These are phyloP conservation scores for Arrhamphus sclerolepis DNA, from an alignment of 2,797 vertebrate species.

Conservation along the genomic window DNA sequence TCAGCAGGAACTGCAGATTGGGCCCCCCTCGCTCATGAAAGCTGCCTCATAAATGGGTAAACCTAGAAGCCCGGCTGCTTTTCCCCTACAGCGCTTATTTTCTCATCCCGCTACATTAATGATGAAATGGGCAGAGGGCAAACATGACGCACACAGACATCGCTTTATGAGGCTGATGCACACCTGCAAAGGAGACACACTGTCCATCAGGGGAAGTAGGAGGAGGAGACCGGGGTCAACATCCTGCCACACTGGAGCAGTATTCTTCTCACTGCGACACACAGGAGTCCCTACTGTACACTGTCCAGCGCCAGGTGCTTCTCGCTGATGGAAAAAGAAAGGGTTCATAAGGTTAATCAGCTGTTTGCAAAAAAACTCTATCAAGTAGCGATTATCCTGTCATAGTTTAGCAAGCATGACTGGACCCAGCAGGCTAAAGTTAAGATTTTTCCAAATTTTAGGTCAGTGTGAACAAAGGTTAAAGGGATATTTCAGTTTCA, in stretches of 20 bases:
- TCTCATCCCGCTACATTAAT: constrained; percentile 71
- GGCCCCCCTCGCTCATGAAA: constrained; percentile 71
- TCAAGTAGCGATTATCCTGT: too few relatives aligned
- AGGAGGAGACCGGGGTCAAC: constrained; percentile 52
- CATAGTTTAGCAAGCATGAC: too few relatives aligned
- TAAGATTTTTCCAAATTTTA: too few relatives aligned
- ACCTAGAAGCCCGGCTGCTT: constrained; percentile 65
- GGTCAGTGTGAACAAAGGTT: too few relatives aligned
- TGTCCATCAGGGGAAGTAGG: constrained; percentile 56
- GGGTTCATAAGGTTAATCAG: constrained; percentile 1
- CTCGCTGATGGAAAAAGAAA: constrained; percentile 39
- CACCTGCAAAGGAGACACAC: constrained; percentile 73
- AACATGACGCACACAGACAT: constrained; percentile 72
- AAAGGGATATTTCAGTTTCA: too few relatives aligned
- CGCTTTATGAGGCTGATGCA: constrained; percentile 77
- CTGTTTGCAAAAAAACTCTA: background rate
- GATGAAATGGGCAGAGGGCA: constrained; percentile 74
- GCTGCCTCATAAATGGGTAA: constrained; percentile 80
- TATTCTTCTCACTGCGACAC: constrained; percentile 41
- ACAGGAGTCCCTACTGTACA: constrained; percentile 54
- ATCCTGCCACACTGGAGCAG: constrained; percentile 52
- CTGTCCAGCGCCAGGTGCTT: constrained; percentile 39
- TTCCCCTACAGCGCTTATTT: constrained; percentile 66
- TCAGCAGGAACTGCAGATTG: constrained; percentile 55
- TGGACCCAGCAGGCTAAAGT: too few relatives aligned